Evolutionary conservation across 2,888 invertebrate genomes (phyloP), one percentile per base, ranked within the genome.

Genomic region (Pheosia gnoma): DNA sequence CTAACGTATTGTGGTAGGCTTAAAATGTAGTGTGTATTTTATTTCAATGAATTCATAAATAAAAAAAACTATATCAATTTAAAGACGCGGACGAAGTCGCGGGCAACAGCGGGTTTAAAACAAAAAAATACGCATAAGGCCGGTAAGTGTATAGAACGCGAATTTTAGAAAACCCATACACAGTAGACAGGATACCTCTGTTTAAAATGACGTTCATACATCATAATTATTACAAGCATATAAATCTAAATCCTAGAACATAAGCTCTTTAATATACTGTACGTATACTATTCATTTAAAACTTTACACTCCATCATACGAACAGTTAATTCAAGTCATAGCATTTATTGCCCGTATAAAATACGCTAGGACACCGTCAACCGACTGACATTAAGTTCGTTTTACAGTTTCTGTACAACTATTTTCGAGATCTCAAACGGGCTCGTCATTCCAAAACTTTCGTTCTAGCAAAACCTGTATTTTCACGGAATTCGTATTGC

Each of bases 351-450:
- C 38, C 25, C 37, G 10, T 53, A 53, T 53, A 37, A 37, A 53
- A 53, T 4, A 5, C 52, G 52, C 36, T 25, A 25, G 52, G 25
- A 37, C 36, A 53, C 36, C 52, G 37, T 37, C 11, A 37, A 38
- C 37, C 37, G 37, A 53, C 37, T 53, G 53, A 53, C 53, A 53
- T 53, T 53, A 53, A 53, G 25, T 25, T 3, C 51, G 25, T 25
- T 25, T 25, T 8, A 53, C 37, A 37, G 53, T 37, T 36, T 10
- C 37, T 51, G 7, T 51, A 37, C 53, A 10, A 53, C 53, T 37
- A 53, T 53, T 37, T 53, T 53, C 10, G 37, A 37, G 53, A 25
- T 7, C 38, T 37, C 38, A 8, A 52, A 36, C 36, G 37, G 5
- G 37, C n/a, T 11, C 11, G 10, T 53, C 53, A 53, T 53, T 11